These are phyloP conservation scores for Protonemura montana DNA, from an alignment of 2,888 invertebrate species.

Conservation along the genomic window DNA sequence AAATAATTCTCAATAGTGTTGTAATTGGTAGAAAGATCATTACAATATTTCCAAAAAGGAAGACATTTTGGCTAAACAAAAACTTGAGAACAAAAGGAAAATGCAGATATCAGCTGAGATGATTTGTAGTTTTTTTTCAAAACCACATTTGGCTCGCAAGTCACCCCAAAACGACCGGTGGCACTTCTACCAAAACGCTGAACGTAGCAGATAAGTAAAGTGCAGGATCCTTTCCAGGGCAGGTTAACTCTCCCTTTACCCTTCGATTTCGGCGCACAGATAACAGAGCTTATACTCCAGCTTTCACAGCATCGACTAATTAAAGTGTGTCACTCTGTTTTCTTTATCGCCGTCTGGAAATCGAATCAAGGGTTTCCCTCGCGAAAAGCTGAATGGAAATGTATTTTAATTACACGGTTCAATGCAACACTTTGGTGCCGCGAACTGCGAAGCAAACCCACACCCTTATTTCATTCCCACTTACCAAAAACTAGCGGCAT, in stretches of 20 bases:
- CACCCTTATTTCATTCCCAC: neutral
- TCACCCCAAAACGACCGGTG: no score
- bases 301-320: neutral
- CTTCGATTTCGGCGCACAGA: neutral
- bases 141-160: no score
- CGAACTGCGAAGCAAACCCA: neutral
- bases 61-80: no score
- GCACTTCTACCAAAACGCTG: no score
- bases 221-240: neutral
- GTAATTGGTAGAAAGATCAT: no score
- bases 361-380: constrained; percentile 5
- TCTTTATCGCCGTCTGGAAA: constrained; percentile 9
- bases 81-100: no score
- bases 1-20: no score
- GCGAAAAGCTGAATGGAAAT: constrained; percentile 8
- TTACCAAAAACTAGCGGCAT: neutral
- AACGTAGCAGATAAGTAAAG: constrained; percentile 3
- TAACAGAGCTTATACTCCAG: neutral
- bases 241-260: neutral
- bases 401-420: constrained; percentile 33
- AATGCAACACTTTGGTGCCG: neutral
- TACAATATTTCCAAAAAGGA: no score
- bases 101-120: no score
- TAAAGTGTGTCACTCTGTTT: constrained; percentile 1
- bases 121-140: no score